Conservation (phyloP, 1,140 invertebrate genomes). For the Microvelia longipes region DNA sequence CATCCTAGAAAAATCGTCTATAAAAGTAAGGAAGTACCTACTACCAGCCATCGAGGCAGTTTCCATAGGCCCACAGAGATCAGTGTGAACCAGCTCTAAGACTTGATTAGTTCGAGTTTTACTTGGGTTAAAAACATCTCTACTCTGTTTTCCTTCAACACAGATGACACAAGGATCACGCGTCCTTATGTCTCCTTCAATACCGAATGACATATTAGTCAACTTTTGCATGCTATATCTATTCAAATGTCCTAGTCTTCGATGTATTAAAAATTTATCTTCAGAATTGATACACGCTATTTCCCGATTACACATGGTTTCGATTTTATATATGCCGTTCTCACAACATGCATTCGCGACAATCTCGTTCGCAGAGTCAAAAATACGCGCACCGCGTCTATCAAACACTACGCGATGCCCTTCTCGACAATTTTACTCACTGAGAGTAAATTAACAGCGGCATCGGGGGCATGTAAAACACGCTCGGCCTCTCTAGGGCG, state of each 20-base stretch:
- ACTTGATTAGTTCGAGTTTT: not conserved
- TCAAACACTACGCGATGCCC: not conserved
- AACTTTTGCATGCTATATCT: no score
- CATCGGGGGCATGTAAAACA: not conserved
- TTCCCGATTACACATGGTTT: no score
- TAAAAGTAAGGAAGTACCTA: slow-evolving; percentile 31
- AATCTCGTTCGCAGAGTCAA: not conserved
- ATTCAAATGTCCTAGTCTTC: no score
- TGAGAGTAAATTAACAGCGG: not conserved
- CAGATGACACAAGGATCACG: no score
- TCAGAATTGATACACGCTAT: no score
- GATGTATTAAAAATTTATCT: no score
- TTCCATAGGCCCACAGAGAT: slow-evolving; percentile 32
- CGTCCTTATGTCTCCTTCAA: no score
- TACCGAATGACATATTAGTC: no score
- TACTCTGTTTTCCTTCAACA: not conserved
- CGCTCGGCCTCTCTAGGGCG: not conserved
- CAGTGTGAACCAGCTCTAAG: slow-evolving; percentile 18
- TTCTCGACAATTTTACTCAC: not conserved
- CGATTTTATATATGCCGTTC: no score
- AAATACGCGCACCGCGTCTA: not conserved
- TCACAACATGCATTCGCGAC: not conserved
- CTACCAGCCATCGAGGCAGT: slow-evolving; percentile 25
- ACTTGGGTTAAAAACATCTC: not conserved
- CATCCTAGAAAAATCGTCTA: slow-evolving; percentile 29